Evolutionary conservation across 2,797 vertebrate genomes (phyloP), one percentile per base, ranked within the genome.

Genomic region (Cossypha polioptera): DNA sequence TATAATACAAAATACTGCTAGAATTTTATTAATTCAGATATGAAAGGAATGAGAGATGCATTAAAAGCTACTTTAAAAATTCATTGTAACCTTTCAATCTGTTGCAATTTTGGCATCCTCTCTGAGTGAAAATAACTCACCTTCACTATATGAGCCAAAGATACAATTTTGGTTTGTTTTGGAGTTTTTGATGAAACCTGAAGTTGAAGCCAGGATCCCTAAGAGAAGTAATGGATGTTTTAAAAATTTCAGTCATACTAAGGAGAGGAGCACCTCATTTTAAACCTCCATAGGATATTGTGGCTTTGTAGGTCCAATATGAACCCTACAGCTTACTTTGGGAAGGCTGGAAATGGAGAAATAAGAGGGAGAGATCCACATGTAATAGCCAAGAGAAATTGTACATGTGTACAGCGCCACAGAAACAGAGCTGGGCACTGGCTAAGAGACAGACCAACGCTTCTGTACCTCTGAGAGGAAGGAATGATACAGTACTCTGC

Each of bases 381-480:
- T 7, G 15, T 17, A 53, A 55, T 9, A 69, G 48, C 36, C 45
- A 55, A 82, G 68, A 58, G 17, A 16, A 43, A 33, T 2, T 15
- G 20, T 9, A 13, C 21, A 7, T 4, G 2, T 10, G 13, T 21
- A 13, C 25, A 54, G 4, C 15, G 24, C 12, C 68, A 61, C 0
- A 0, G 26, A 72, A 38, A 54, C 15, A 33, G 48, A 14, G 2
- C 16, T 19, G 50, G 66, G 29, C 14, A 31, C 3, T 25, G 28
- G 11, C 9, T 50, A 19, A 93, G 19, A 66, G 16, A n/a, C 24
- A 25, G 7, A 45, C 10, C 20, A 53, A 25, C 15, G 10, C 1
- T 12, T 31, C n/a, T 74, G 19, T 28, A n/a, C 9, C 51, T 55
- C 17, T 55, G 51, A 55, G 28, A 47, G 51, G 38, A 47, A 47